phyloP scores from a whole-genome alignment of 2,888 invertebrate species.

The Malachius bipustulatus region DNA sequence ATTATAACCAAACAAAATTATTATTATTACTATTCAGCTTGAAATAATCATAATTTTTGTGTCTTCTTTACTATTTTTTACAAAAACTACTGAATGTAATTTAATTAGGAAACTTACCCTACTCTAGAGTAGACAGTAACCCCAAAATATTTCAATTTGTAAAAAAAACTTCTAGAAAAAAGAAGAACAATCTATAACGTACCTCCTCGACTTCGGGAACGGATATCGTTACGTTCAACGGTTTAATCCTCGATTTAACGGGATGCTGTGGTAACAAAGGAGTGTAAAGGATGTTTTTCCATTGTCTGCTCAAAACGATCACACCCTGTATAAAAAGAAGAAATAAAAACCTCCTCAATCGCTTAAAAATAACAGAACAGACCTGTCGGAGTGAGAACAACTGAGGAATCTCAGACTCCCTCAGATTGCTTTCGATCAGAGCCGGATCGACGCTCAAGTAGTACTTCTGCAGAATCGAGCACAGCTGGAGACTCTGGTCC shows the following conservation, averaged over 20 bases:
- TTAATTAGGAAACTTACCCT: too few relatives aligned
- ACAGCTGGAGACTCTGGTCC: slow-evolving; percentile 90
- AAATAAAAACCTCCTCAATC: not conserved
- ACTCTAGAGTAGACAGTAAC: too few relatives aligned
- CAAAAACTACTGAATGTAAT: too few relatives aligned
- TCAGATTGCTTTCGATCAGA: slow-evolving; percentile 71
- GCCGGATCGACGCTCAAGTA: slow-evolving; percentile 64
- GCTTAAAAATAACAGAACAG: slow-evolving; percentile 10
- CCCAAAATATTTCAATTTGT: too few relatives aligned
- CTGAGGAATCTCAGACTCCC: slow-evolving; percentile 73
- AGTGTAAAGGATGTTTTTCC: slow-evolving; percentile 93
- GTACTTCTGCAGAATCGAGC: slow-evolving; percentile 77
- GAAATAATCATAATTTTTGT: too few relatives aligned
- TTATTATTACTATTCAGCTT: too few relatives aligned
- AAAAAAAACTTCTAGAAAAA: slow-evolving; percentile 7
- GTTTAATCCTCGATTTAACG: slow-evolving; percentile 73
- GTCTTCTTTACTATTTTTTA: too few relatives aligned
- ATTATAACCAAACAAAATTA: too few relatives aligned
- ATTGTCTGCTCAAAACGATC: slow-evolving; percentile 90
- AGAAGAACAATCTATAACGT: slow-evolving; percentile 21
- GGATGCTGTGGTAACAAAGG: slow-evolving; percentile 74
- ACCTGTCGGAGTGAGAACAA: slow-evolving; percentile 81
- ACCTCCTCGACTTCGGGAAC: slow-evolving; percentile 75
- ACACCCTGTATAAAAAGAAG: slow-evolving; percentile 54
- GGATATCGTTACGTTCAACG: slow-evolving; percentile 80